Base-by-base conservation (phyloP, 2,888 invertebrate genomes). In the Cantharis rustica region DNA sequence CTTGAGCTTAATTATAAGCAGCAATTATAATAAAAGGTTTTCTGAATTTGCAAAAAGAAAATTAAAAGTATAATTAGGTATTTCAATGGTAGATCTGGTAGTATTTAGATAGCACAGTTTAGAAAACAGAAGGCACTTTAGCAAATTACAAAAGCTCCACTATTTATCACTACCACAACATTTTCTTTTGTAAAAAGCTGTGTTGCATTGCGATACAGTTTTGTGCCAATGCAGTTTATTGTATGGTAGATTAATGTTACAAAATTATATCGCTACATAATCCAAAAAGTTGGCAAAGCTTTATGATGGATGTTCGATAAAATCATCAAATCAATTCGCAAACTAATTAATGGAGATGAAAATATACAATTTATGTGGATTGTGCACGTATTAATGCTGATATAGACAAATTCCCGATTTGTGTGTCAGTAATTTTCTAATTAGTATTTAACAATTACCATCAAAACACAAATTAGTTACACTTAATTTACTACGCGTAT, bases 241-340 rank as follows among this genome's bases (percentile, higher is more conserved):
- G 31, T 31, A 31, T 71, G 71, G 71, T 70, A 75, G 71, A 75
- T 75, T 66, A 71, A 71, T 72, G 72, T 16, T 66, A 61, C 68
- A 62, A 27, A 75, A 68, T 71, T 75, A 61, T 71, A 68, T n/a
- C 62, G 47, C 66, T 71, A 62, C 71, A 71, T 68, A 31, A 69
- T 47, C 62, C 68, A 27, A 17, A 68, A 75, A 75, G 71, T 75
- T 75, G 75, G 75, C 75, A 75, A 72, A 68, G 71, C 62, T 68
- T 75, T 75, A 75, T 75, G 75, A 75, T 72, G 61, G 69, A 75
- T 75, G 63, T 75, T 23, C 20, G 23, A 66, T 66, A 66, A 66
- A 66, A 66, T 66, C 23, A 66, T 66, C 64, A 23, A 66, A 20
- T 23, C 20, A 66, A 66, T 66, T 66, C 23, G 17, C 23, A n/a